Evolutionary conservation across 2,113 vertebrate genomes (phyloP).

Genomic region (Megalops atlanticus): DNA sequence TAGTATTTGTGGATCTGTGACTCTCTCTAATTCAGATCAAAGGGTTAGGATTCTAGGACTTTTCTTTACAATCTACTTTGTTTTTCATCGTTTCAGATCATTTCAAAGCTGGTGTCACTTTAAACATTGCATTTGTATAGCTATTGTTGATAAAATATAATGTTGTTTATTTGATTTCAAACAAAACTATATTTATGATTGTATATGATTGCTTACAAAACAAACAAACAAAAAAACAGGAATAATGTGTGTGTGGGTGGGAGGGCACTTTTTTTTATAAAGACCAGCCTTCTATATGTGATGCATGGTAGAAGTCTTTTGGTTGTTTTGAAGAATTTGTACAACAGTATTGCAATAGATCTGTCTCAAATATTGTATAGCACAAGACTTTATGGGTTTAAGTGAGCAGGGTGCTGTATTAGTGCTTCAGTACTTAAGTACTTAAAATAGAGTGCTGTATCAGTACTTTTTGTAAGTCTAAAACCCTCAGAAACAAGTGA

Average conservation of each 20-base stretch:
- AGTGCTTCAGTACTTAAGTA: neutral
- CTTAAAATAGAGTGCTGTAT: slow-evolving; percentile 6
- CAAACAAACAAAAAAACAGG: slow-evolving; percentile 1
- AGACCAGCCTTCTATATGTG: neutral
- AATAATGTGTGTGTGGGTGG: neutral
- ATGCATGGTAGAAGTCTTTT: slow-evolving; percentile 22
- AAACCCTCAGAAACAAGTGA: slow-evolving; percentile 3
- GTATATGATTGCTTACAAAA: neutral
- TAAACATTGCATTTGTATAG: slow-evolving; percentile 23
- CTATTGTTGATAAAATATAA: too few species aligned
- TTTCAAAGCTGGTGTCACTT: neutral
- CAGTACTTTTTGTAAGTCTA: slow-evolving; percentile 1
- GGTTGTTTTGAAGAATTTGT: neutral
- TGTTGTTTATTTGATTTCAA: slow-evolving; percentile 14
- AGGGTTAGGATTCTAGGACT: neutral
- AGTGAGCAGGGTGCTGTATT: neutral
- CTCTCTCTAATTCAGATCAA: neutral
- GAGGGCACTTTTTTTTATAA: neutral
- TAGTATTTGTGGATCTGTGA: slow-evolving; percentile 1
- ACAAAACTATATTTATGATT: neutral
- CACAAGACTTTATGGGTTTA: neutral
- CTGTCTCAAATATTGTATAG: neutral
- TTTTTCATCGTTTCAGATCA: neutral
- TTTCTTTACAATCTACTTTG: neutral
- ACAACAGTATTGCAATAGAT: slow-evolving; percentile 27